These are phyloP conservation scores for Odontamblyopus lacepedii DNA, from an alignment of 2,797 vertebrate species.

Conservation along the genomic window DNA sequence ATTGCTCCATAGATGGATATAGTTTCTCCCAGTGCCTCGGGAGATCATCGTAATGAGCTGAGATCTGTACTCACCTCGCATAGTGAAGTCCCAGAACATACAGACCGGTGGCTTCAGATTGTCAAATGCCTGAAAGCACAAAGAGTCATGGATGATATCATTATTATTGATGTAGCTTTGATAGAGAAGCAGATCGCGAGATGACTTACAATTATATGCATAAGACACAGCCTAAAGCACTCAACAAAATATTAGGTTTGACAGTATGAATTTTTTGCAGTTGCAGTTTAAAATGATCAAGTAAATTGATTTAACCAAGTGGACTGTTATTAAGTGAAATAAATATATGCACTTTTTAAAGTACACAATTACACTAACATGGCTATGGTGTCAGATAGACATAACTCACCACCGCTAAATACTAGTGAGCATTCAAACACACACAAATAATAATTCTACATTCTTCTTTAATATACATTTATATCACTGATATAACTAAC, in stretches of 20 bases:
- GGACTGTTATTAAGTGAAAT: too few relatives aligned
- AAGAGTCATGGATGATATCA: slow-evolving; percentile 15
- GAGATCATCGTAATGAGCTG: neutral
- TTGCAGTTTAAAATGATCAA: too few relatives aligned
- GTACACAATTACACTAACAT: neutral
- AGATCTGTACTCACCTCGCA: slow-evolving; percentile 80
- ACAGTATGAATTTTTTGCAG: neutral
- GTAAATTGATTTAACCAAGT: too few relatives aligned
- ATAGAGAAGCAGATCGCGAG: neutral
- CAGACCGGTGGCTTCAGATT: slow-evolving; percentile 72
- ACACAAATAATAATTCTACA: neutral
- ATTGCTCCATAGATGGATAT: neutral
- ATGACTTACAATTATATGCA: neutral
- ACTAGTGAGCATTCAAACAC: neutral
- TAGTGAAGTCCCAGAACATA: slow-evolving; percentile 92
- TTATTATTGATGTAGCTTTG: neutral
- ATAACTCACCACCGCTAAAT: neutral
- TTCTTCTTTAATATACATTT: neutral
- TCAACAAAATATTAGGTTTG: neutral
- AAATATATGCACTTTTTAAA: neutral
- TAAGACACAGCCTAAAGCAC: neutral
- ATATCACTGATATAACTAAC: neutral
- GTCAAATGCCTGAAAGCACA: slow-evolving; percentile 63
- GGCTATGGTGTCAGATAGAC: neutral
- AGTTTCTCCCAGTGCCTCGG: neutral